A percentile compares a stretch with the other conserved stretches of the same genome.
These are phyloP conservation scores for Orycteropus afer DNA, from an alignment of 2,113 vertebrate genomes.

Conservation along the genomic window DNA sequence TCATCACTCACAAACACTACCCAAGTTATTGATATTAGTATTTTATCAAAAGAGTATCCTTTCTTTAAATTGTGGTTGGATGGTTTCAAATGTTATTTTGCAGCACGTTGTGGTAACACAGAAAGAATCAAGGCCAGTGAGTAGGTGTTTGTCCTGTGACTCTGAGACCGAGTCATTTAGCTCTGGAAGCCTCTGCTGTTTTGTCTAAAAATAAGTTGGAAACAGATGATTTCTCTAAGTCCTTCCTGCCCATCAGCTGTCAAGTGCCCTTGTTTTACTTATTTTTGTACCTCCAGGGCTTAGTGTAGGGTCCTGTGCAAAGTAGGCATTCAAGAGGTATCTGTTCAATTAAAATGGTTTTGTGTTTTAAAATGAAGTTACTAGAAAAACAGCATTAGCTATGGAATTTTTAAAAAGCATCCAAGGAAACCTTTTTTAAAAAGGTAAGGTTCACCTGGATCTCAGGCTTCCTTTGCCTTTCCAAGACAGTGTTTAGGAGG, in stretches of 20 bases:
- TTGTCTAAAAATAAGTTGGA: neutral
- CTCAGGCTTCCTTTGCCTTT: neutral
- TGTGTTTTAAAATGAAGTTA: neutral
- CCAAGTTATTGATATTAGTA: neutral
- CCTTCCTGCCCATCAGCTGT: accelerated
- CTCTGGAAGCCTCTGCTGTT: neutral
- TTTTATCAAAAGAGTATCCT: accelerated
- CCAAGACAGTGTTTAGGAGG: neutral
- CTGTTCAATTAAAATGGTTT: neutral
- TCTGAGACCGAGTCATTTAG: neutral
- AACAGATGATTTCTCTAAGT: neutral
- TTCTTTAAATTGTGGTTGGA: neutral
- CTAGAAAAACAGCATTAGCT: neutral
- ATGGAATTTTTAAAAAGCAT: neutral
- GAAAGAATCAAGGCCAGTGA: neutral
- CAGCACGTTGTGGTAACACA: accelerated
- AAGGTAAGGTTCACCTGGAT: neutral
- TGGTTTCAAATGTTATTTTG: neutral
- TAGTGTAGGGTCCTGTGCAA: neutral
- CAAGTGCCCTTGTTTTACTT: neutral
- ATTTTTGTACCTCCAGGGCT: accelerated
- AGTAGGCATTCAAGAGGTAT: neutral
- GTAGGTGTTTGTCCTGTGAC: neutral
- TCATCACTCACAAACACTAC: neutral
- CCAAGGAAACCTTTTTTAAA: neutral